A percentile compares a stretch with the other conserved stretches of the same genome.
These are phyloP conservation scores for Deladenus siricidicola DNA, from an alignment of 2,888 invertebrate genomes.

Conservation along the genomic window DNA sequence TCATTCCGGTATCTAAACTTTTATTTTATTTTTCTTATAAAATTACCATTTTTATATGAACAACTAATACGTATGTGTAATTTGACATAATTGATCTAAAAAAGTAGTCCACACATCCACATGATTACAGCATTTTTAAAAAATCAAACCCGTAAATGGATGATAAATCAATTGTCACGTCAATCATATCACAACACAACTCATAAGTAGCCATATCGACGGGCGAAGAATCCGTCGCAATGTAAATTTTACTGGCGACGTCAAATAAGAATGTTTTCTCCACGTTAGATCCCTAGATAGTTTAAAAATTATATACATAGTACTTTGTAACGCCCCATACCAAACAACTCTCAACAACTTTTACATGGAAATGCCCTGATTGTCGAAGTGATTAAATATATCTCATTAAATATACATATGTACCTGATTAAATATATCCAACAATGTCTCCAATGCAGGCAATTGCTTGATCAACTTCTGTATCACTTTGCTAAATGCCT, in stretches of 20 bases:
- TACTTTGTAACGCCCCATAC: too few relatives aligned
- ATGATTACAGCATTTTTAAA: too few relatives aligned
- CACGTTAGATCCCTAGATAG: constrained; percentile 83
- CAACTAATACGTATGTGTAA: too few relatives aligned
- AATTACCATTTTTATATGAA: too few relatives aligned
- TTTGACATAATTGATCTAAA: background rate
- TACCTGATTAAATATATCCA: constrained; percentile 57
- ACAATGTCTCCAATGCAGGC: constrained; percentile 87
- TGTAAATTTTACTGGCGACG: constrained; percentile 87
- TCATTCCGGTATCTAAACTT: constrained; percentile 14
- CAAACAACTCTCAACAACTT: too few relatives aligned
- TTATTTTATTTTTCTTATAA: constrained; percentile 3
- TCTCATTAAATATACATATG: too few relatives aligned
- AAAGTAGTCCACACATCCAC: background rate
- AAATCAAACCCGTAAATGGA: constrained; percentile 72
- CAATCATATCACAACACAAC: constrained; percentile 99
- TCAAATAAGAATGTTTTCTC: constrained; percentile 99
- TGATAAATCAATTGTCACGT: constrained; percentile 95
- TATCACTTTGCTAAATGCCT: constrained; percentile 98
- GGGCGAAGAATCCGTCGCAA: constrained; percentile 97
- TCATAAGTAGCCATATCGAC: constrained; percentile 79
- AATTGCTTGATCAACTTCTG: constrained; percentile 96
- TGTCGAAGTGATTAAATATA: background rate
- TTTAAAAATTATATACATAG: too few relatives aligned
- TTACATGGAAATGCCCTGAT: background rate